Percentiles rank a stretch among this genome's conserved stretches.
Evolutionary conservation across 2,797 vertebrate species (phyloP).

Genomic region (Diplodus sargus): DNA sequence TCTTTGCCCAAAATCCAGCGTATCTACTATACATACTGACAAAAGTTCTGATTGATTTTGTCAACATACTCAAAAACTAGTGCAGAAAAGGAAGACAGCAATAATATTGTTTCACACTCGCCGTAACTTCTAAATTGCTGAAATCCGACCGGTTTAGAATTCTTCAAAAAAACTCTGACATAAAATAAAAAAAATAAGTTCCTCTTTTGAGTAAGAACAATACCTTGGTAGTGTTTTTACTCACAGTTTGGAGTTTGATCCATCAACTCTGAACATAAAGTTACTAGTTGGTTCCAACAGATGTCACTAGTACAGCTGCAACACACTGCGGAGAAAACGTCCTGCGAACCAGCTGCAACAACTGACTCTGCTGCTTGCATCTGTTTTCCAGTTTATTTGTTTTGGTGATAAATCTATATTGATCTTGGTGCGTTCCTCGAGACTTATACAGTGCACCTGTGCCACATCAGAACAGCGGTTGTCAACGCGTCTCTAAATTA

Average conservation of each 20-base stretch:
- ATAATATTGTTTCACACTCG: too few species aligned
- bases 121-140: too few species aligned
- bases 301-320: conserved; percentile 67
- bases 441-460: conserved; percentile 33
- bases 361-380: conserved; percentile 24
- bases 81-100: too few species aligned
- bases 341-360: conserved; percentile 12
- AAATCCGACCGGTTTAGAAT: too few species aligned
- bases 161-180: too few species aligned
- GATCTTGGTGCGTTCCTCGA: conserved; percentile 23
- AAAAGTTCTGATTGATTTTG: not conserved
- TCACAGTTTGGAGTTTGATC: not conserved
- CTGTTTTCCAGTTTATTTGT: conserved; percentile 36
- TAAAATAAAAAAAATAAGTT: too few species aligned
- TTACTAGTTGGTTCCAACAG: conserved; percentile 66
- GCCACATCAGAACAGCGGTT: conserved; percentile 20
- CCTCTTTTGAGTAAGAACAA: too few species aligned
- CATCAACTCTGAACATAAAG: not conserved
- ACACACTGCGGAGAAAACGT: conserved; percentile 14
- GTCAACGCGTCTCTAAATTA: conserved; percentile 28
- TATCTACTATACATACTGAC: not conserved
- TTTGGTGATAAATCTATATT: conserved; percentile 31
- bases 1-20: not conserved
- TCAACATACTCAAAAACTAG: too few species aligned
- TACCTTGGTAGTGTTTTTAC: not conserved